Evolutionary conservation across 53 echinoderm and acorn worm species (phyloP), one percentile per base, ranked within the genome.

Genomic region (Actinopyga echinites): DNA sequence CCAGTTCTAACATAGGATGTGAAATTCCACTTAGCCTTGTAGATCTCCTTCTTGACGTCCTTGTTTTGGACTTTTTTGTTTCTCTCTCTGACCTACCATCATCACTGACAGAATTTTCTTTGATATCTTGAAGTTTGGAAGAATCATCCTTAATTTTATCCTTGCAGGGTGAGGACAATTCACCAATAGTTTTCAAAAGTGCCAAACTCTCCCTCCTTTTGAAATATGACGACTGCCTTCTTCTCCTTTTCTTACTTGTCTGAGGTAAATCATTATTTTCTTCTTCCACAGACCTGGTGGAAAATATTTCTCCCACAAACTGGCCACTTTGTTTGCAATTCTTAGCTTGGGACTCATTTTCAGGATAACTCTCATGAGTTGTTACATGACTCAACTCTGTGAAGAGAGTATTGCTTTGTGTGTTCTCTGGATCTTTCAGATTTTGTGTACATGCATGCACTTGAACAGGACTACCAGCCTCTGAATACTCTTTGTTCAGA

Each of bases 121-220:
- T 11, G 1, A 13, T 12, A 26, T 26, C 9, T 26, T 26, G 26
- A 30, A 62, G 25, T 3, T 11, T 62, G 62, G 30, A 29, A 62
- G 26, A 29, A 23, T 62, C 13, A 11, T 30, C 5, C 21, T 30
- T 2, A 23, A 30, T 21, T 2, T 30, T 62, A 13, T 75, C 20
- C 0, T 49, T 49, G 49, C 17, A 49, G 23, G 75, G 75, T 44
- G 75, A 75, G 2, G 30, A 75, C 17, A 28, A 25, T 30, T 75
- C 75, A 8, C 75, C 75, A 53, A 75, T 75, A 10, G 75, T 75
- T 75, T 75, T 75, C 49, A 75, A 28, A 9, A 75, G 43, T 5
- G 75, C 75, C 13, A 77, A 32, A 54, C 55, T 77, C 29, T 77
- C 77, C 77, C 77, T 24, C 49, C 53, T 77, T 33, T 77, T 77